Base-by-base conservation (phyloP, 2,113 vertebrate genomes). In the Otus sunia region DNA sequence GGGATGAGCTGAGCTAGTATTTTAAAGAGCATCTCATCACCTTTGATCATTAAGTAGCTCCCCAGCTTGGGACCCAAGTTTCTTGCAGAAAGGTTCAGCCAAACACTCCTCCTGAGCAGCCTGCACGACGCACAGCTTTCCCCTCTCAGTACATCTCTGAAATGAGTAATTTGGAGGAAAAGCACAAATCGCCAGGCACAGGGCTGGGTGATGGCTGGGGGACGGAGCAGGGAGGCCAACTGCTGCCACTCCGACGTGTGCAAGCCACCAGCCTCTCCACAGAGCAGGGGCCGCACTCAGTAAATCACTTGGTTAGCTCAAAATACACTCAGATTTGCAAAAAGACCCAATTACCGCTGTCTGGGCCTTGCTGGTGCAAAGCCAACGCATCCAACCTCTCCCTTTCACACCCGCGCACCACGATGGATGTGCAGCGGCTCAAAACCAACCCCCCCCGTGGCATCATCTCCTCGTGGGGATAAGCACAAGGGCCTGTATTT, bases 371-470 rank as follows among this genome's bases (percentile, higher is more conserved):
- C 16, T 2, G 6, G 11, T 11, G 6, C 77, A 79, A 71, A 84
- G 26, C 23, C 34, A 21, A 47, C 25, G 3, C 2, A 14, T 9
- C 37, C 83, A 53, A 3, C 36, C 62, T 62, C 56, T 60, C n/a
- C 82, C 49, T 27, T 2, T 0, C 0, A 37, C 29, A 62, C 47
- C 16, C 0, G 2, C 53, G 21, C 68, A 68, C 9, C 59, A n/a
- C 0, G 0, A 29, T 0, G 23, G 55, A 50, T 25, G 7, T 3
- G 15, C 19, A 18, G 20, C 0, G 2, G 27, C 26, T 25, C 59
- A 15, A 77, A 69, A 36, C 0, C 3, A 63, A 34, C 9, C 14
- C 26, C 22, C 50, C 26, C 43, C 43, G 8, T 43, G 59, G 53
- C 73, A 55, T 6, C 21, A 1, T 1, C 56, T 53, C 56, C 84